phyloP scores from a whole-genome alignment of 2,113 vertebrate genomes.

The Mionectes macconnelli region DNA sequence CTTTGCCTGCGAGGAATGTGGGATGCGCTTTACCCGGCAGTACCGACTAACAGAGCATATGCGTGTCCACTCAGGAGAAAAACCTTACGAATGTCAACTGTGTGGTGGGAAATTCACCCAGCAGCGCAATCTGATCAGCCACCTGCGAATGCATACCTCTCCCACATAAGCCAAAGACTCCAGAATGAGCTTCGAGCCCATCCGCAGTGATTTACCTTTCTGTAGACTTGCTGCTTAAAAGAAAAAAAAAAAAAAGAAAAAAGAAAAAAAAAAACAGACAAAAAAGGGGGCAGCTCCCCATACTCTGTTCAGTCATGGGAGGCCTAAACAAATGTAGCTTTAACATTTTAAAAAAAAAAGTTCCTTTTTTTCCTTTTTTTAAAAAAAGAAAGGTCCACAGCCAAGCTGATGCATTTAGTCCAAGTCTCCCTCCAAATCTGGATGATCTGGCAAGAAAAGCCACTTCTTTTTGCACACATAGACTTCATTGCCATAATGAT shows the following conservation, averaged over 20 bases:
- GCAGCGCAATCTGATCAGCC: constrained; percentile 99
- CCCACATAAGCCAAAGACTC: constrained; percentile 97
- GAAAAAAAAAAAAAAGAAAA: not conserved
- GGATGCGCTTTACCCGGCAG: constrained; percentile 99
- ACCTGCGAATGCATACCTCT: constrained; percentile 99
- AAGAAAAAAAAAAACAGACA: not conserved
- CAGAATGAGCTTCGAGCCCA: constrained; percentile 72
- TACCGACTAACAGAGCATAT: constrained; percentile 99
- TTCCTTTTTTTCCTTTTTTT: constrained; percentile 39
- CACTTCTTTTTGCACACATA: not conserved
- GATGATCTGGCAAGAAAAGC: constrained; percentile 16
- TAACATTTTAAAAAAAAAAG: constrained; percentile 46
- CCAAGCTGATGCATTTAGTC: constrained; percentile 45
- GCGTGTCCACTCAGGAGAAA: constrained; percentile 99
- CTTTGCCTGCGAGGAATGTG: constrained; percentile 97
- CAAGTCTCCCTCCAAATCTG: not conserved
- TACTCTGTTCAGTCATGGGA: constrained; percentile 70
- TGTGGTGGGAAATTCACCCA: constrained; percentile 99
- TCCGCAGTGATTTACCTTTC: constrained; percentile 72
- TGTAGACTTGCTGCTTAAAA: constrained; percentile 71
- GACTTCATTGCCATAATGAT: not conserved
- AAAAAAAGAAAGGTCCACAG: constrained; percentile 55
- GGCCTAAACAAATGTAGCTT: constrained; percentile 71
- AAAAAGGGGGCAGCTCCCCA: constrained; percentile 51
- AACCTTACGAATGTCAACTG: constrained; percentile 98